A percentile compares a stretch with the other conserved stretches of the same genome.
phyloP scores from a whole-genome alignment of 2,113 vertebrate species.

The Melospiza melodia region DNA sequence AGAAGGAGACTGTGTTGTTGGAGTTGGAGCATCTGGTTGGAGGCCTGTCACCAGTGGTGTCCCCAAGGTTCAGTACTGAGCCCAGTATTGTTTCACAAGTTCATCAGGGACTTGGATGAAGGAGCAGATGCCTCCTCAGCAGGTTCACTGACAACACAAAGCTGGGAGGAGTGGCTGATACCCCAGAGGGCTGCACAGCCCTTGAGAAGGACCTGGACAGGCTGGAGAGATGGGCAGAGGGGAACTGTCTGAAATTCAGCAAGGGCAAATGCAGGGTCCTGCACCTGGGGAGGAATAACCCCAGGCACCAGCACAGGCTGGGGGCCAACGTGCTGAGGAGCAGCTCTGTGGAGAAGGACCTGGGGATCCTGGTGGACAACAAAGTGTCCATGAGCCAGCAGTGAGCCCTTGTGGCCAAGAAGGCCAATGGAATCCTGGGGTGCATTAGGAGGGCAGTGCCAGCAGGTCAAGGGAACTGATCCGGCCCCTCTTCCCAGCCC shows the following conservation, averaged over 20 bases:
- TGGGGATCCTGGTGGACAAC: too few species aligned
- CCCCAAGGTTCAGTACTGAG: neutral
- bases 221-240: neutral
- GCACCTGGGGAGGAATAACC: neutral
- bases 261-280: neutral
- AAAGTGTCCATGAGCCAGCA: too few species aligned
- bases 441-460: too few species aligned
- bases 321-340: neutral
- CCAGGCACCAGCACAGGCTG: neutral
- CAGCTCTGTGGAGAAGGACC: neutral
- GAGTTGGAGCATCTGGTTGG: neutral
- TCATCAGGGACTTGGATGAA: neutral
- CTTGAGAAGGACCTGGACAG: accelerated
- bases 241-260: neutral
- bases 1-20: neutral
- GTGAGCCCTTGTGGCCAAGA: too few species aligned
- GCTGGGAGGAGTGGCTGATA: accelerated
- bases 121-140: neutral
- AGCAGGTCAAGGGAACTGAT: neutral
- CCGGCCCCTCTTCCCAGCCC: neutral
- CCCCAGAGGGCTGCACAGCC: neutral
- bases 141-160: neutral
- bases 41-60: neutral
- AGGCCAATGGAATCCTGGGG: too few species aligned
- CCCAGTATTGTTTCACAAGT: neutral